Conservation (phyloP, 2,113 vertebrate genomes). For the Epinephelus fuscoguttatus region DNA sequence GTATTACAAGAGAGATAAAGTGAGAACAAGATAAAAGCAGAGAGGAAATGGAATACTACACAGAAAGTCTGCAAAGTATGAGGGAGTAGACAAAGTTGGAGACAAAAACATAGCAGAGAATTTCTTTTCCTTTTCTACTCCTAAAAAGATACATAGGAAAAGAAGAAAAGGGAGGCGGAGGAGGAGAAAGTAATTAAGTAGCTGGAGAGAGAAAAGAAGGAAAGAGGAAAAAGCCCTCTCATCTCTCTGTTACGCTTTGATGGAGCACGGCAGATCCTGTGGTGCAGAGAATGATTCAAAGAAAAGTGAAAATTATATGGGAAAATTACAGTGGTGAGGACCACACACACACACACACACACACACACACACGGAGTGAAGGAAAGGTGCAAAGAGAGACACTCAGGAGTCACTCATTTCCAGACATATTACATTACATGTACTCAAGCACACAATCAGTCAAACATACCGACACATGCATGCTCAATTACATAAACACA, state of each 20-base stretch:
- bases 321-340: constrained; percentile 28
- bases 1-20: constrained; percentile 43
- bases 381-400: constrained; percentile 9
- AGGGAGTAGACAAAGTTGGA: constrained; percentile 23
- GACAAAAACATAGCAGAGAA: constrained; percentile 1
- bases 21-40: constrained; percentile 41
- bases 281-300: constrained; percentile 55
- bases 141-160: constrained; percentile 8
- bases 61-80: not conserved
- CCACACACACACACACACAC: constrained; percentile 39
- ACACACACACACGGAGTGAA: constrained; percentile 5
- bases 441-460: not conserved
- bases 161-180: constrained; percentile 10
- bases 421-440: not conserved
- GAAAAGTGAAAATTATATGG: constrained; percentile 53
- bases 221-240: constrained; percentile 35
- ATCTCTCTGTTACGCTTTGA: constrained; percentile 57
- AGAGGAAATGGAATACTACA: constrained; percentile 42
- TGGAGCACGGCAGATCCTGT: constrained; percentile 42
- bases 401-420: constrained; percentile 30
- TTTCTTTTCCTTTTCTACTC: not conserved
- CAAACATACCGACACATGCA: constrained; percentile 5
- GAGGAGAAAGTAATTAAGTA: constrained; percentile 53
- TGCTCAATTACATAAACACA: not conserved
- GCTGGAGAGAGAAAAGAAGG: constrained; percentile 40